Conservation (phyloP, 2,113 vertebrate genomes). For the Neomonachus schauinslandi region DNA sequence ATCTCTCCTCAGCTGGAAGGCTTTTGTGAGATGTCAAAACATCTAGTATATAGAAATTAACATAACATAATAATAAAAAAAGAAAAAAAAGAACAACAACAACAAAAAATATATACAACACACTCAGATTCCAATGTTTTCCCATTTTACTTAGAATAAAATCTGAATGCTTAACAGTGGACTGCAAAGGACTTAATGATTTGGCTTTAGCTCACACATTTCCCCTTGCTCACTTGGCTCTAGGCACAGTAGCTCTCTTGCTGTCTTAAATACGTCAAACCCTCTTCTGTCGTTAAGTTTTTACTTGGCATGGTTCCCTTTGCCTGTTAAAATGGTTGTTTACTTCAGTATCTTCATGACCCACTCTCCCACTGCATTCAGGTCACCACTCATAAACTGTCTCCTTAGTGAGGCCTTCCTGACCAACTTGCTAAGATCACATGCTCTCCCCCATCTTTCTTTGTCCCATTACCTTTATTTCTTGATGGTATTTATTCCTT, state of each 20-base stretch:
- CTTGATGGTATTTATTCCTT: not conserved
- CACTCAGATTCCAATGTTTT: not conserved
- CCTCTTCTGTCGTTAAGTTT: not conserved
- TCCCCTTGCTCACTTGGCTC: not conserved
- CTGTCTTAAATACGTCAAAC: not conserved
- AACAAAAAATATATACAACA: not conserved
- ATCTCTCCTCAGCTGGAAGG: not conserved
- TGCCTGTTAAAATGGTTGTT: not conserved
- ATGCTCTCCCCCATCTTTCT: not conserved
- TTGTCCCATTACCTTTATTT: not conserved
- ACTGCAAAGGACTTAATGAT: not conserved
- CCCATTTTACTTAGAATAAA: not conserved
- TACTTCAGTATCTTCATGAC: fast-evolving
- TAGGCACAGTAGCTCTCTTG: too few relatives aligned
- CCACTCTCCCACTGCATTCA: not conserved
- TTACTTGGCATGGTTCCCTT: not conserved
- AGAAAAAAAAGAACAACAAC: too few relatives aligned
- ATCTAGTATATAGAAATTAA: not conserved
- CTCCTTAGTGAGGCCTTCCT: not conserved
- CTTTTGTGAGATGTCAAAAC: not conserved
- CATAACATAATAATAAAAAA: too few relatives aligned
- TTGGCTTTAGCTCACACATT: not conserved
- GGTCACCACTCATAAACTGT: not conserved
- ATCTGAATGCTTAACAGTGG: not conserved
- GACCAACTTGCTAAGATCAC: not conserved